Evolutionary conservation across 2,797 vertebrate genomes (phyloP), one percentile per base, ranked within the genome.

Genomic region (Ambastaia sidthimunki): DNA sequence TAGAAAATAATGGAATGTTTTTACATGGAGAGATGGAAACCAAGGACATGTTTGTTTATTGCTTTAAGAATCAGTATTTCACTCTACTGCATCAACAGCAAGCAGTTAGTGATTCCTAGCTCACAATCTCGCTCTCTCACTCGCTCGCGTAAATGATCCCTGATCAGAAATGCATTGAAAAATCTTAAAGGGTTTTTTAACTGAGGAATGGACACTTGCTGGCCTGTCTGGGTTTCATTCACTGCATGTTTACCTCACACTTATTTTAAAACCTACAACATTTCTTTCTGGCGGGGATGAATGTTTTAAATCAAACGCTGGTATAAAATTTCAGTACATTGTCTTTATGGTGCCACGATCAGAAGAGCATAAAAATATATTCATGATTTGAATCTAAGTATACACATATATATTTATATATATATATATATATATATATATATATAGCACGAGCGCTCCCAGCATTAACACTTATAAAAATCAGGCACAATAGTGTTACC

Each of bases 401-500:
- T 87, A 88, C 85, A 85, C 74, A 79, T 72, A 83, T 82, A 83
- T 71, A 44, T 82, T 59, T 65, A 78, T 81, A 44, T 67, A 28
- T 60, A 18, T 59, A 37, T 71, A 15, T 74, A 79, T 59, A 19
- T 50, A 15, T 74, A 74, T 84, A 83, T 86, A 47, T 71, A 11
- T 57, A 87, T 87, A 63, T 78, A 41, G 60, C 21, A 90, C 81
- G 71, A 84, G 77, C 88, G 86, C 84, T 91, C 87, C 90, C 89
- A 87, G 82, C 89, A 90, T 85, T 88, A 92, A 91, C 88, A 91
- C 80, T 86, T 90, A 85, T 90, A 86, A 72, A 85, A 76, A 79
- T 13, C 89, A 97, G 96, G 96, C 95, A 97, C 94, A 92, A 94
- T 94, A 94, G 94, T 96, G 92, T 93, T 92, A 94, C 90, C 93